Percentiles rank a stretch among this genome's conserved stretches.
Evolutionary conservation across 2,797 vertebrate genomes (phyloP).

Genomic region (Setipinna tenuifilis): DNA sequence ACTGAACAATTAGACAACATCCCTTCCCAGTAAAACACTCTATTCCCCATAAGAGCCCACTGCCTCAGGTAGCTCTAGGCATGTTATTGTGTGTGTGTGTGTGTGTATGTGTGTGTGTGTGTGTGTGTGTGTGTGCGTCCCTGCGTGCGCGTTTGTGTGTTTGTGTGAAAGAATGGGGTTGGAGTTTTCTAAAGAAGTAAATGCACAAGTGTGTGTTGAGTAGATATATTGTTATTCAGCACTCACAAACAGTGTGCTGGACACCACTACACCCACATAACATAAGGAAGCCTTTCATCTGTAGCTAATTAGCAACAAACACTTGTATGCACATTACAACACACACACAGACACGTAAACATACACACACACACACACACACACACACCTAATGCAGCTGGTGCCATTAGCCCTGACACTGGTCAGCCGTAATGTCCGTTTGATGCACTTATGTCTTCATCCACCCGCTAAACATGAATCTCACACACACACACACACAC

Average conservation of each 20-base stretch:
- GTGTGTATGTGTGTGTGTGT: conserved; percentile 20
- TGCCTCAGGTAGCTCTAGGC: conserved; percentile 81
- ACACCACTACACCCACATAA: neutral
- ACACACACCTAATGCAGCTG: neutral
- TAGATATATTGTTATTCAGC: neutral
- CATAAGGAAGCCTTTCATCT: too few relatives aligned
- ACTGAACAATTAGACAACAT: conserved; percentile 83
- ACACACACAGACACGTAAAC: conserved; percentile 69
- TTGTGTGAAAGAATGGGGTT: too few relatives aligned
- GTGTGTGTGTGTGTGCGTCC: conserved; percentile 25
- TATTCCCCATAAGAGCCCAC: conserved; percentile 73
- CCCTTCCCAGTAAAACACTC: conserved; percentile 44
- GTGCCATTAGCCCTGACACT: neutral
- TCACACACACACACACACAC: conserved; percentile 76
- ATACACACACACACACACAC: conserved; percentile 44
- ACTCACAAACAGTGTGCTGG: neutral
- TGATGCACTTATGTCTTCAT: conserved; percentile 83
- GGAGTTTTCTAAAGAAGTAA: too few relatives aligned
- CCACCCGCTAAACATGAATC: conserved; percentile 78
- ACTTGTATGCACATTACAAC: neutral
- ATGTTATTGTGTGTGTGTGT: conserved; percentile 63
- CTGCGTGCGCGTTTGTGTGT: conserved; percentile 35
- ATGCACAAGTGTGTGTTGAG: neutral
- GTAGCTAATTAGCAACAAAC: neutral
- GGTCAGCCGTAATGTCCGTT: neutral